Evolutionary conservation across 1,140 invertebrate genomes (phyloP).

Genomic region (Brachionus asplanchnoidis): DNA sequence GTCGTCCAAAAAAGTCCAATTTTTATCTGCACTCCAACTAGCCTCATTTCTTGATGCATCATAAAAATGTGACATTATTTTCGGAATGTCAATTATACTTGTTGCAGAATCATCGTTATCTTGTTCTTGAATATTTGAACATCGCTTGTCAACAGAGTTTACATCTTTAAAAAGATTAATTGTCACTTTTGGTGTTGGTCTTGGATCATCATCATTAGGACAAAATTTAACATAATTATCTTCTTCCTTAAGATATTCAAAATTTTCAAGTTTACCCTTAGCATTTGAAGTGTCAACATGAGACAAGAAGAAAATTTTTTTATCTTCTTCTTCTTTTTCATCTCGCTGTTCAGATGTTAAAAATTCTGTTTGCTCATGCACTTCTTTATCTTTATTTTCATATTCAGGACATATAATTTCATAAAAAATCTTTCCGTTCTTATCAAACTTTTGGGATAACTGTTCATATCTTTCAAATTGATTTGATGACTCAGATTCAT

Average conservation of each 20-base stretch:
- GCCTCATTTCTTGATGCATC: neutral
- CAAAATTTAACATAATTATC: neutral
- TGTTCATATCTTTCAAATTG: neutral
- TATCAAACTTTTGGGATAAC: neutral
- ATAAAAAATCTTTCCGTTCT: neutral
- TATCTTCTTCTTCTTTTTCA: neutral
- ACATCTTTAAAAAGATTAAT: neutral
- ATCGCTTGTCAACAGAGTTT: neutral
- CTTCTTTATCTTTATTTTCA: neutral
- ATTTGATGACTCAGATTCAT: neutral
- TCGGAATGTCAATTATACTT: neutral
- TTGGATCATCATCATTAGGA: neutral
- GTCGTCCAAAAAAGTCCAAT: neutral
- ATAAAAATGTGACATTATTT: neutral
- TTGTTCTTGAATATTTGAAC: neutral
- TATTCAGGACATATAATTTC: neutral
- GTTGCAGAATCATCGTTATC: neutral
- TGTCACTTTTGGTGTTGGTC: neutral
- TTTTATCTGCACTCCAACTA: neutral
- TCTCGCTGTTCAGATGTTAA: neutral
- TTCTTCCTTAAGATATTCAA: neutral
- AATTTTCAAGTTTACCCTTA: neutral
- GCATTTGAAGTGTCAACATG: neutral
- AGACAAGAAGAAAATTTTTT: neutral
- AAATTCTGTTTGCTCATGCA: neutral